A percentile compares a stretch with the other conserved stretches of the same genome.
Conservation (phyloP, 2,113 vertebrate genomes). For the Papio anubis region DNA sequence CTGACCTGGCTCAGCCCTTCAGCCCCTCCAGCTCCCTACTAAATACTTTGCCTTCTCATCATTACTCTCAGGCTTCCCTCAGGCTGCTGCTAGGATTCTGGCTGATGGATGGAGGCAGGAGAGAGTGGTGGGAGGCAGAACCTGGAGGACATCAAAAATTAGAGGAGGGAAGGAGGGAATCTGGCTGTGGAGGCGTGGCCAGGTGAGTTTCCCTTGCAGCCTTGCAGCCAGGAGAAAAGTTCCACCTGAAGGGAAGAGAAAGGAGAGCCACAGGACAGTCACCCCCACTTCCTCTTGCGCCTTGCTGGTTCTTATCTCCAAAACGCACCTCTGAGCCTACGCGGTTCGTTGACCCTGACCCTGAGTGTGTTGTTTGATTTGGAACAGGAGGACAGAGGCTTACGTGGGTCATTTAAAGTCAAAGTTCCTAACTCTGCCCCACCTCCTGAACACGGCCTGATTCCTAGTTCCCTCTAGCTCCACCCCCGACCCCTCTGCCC, state of each 20-base stretch:
- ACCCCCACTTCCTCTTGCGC: not conserved
- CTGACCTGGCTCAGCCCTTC: too few relatives aligned
- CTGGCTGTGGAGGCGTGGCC: too few relatives aligned
- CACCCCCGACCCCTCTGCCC: fast-evolving
- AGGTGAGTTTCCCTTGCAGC: not conserved
- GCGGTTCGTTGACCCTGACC: not conserved
- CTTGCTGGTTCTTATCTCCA: not conserved
- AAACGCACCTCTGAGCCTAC: not conserved
- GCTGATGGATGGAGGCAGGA: not conserved
- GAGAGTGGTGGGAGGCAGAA: not conserved
- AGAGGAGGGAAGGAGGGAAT: not conserved
- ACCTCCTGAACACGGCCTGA: constrained; percentile 60
- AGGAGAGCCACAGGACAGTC: not conserved
- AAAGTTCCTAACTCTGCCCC: not conserved
- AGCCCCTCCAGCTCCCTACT: too few relatives aligned
- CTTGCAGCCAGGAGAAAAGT: not conserved
- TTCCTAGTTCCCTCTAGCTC: not conserved
- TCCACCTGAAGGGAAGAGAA: not conserved
- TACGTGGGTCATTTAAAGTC: constrained; percentile 64
- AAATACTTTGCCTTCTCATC: not conserved
- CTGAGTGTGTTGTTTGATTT: not conserved
- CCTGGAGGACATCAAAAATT: not conserved
- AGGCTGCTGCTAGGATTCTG: not conserved
- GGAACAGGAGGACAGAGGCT: constrained; percentile 58
- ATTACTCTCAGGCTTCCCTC: not conserved